Evolutionary conservation across 2,888 invertebrate species (phyloP), one percentile per base, ranked within the genome.

Genomic region (Acleris emargana): DNA sequence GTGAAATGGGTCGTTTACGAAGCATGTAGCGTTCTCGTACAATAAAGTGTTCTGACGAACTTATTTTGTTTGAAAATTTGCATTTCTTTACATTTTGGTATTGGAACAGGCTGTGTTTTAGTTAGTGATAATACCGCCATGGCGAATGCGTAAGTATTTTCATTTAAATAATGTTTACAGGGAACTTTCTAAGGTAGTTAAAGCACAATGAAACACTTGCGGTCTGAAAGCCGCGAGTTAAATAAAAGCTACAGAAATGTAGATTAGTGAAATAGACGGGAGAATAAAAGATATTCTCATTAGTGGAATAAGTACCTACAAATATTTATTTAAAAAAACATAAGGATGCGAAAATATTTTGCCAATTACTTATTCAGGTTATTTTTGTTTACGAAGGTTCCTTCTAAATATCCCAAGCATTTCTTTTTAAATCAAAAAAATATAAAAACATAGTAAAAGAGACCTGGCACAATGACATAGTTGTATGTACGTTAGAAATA

Each of bases 111-210:
- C 71, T 76, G 78, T 79, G 76, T 68, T 77, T 28, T 71, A 75
- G 73, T 78, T 75, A 64, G 73, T 79, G 71, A 71, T 77, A 73
- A 62, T 72, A 74, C 75, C 72, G 74, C 71, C 73, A 84, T 84
- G 84, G 76, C 74, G 71, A 80, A 79, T 70, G 79, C 73, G 85
- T 85, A 75, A 85, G 83, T 80, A 72, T 62, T 63, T 69, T 67
- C 70, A 77, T 79, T 77, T 72, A 58, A 72, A 79, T 71, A 32
- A 38, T 58, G 58, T 58, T 38, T 58, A 38, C 49, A 28, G 49
- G 5, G 32, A 45, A 58, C 58, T 58, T 58, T 58, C 58, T 58
- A 49, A 20, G 28, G 49, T 13, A 45, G 43, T 6, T 6, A 32
- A 43, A 43, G 25, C 20, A 52, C 49, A 58, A 58, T 58, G 47